Percentiles rank a stretch among this genome's conserved stretches.
Evolutionary conservation across 2,797 vertebrate species (phyloP).

Genomic region (Sciaenops ocellatus): DNA sequence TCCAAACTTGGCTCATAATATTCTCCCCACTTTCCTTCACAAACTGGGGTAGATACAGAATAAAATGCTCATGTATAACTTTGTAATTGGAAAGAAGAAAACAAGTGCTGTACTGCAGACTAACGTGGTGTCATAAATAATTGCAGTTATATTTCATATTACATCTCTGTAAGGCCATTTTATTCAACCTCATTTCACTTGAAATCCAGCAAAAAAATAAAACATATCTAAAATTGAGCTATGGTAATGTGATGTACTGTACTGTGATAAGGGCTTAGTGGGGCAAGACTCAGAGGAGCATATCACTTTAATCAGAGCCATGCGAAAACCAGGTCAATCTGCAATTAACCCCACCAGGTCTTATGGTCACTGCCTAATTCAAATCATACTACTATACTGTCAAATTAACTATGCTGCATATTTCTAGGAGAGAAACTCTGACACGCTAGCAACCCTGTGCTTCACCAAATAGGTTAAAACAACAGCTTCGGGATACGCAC

Average conservation of each 20-base stretch:
- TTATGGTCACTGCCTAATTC: conserved; percentile 56
- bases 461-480: neutral
- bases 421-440: neutral
- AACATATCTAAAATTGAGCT: neutral
- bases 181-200: neutral
- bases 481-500: neutral
- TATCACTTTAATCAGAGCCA: conserved; percentile 69
- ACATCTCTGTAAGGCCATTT: neutral
- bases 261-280: conserved; percentile 47
- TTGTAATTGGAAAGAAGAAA: neutral
- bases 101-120: neutral
- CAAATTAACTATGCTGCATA: conserved; percentile 16
- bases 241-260: conserved; percentile 40
- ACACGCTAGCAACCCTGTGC: neutral
- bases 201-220: neutral
- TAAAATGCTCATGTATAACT: neutral
- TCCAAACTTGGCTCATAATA: neutral
- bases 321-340: conserved; percentile 75
- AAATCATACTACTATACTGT: conserved; percentile 20
- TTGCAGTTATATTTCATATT: conserved; percentile 1
- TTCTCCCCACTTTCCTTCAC: neutral
- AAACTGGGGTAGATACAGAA: neutral
- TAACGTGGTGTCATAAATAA: neutral
- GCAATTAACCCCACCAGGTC: conserved; percentile 70
- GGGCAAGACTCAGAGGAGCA: conserved; percentile 48